Evolutionary conservation across 2,888 invertebrate species (phyloP).

Genomic region (Xestia xanthographa): DNA sequence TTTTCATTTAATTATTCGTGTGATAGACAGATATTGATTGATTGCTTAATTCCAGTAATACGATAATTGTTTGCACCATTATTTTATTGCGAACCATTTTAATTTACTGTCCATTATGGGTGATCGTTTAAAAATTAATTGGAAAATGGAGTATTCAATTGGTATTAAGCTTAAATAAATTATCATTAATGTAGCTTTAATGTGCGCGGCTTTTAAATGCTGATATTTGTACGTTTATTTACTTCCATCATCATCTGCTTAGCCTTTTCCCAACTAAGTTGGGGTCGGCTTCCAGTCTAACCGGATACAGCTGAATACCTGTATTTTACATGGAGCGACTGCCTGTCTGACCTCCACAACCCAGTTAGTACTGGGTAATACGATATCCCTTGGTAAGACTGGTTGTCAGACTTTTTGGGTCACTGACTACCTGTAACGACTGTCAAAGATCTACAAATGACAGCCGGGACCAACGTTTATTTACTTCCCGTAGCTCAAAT

Average conservation of each 20-base stretch:
- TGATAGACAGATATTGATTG: constrained; percentile 55
- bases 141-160: constrained; percentile 14
- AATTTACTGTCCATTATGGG: background rate
- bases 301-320: no score
- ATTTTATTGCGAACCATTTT: constrained; percentile 43
- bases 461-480: no score
- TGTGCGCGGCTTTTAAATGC: background rate
- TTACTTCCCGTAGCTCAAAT: background rate
- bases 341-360: no score
- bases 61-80: constrained; percentile 40
- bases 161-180: constrained; percentile 17
- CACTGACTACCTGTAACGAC: no score
- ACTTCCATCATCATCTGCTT: no score
- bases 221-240: background rate
- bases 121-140: constrained; percentile 32
- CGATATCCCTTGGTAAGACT: no score
- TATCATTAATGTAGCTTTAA: background rate
- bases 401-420: no score
- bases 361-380: no score
- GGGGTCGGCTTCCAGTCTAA: no score
- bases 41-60: constrained; percentile 47
- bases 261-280: no score
- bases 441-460: no score
- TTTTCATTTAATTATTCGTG: constrained; percentile 66
- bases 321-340: no score